Evolutionary conservation across 2,888 invertebrate species (phyloP).

Genomic region (Craniophora ligustri): DNA sequence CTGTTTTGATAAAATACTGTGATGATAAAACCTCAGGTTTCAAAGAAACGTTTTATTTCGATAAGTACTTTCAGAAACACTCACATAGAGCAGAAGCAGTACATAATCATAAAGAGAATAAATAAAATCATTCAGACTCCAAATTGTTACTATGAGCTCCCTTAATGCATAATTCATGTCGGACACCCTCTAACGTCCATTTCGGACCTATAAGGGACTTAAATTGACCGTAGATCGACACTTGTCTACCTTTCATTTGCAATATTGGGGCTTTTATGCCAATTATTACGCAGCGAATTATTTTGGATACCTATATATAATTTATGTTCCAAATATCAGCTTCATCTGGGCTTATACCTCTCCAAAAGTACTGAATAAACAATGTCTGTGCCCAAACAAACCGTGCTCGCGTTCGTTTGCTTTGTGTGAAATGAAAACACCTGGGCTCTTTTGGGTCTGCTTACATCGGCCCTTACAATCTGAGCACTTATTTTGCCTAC

Average conservation of each 20-base stretch:
- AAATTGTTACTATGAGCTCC: constrained; percentile 64
- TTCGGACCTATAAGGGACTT: constrained; percentile 70
- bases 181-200: constrained; percentile 66
- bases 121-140: constrained; percentile 57
- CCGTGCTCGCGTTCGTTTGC: constrained; percentile 63
- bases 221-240: constrained; percentile 79
- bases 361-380: constrained; percentile 64
- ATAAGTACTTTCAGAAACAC: constrained; percentile 6
- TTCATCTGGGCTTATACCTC: constrained; percentile 55
- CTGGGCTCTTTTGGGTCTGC: constrained; percentile 57
- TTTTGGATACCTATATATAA: constrained; percentile 22
- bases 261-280: constrained; percentile 68
- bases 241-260: constrained; percentile 67
- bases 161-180: constrained; percentile 84
- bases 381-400: constrained; percentile 69
- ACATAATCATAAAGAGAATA: constrained; percentile 45
- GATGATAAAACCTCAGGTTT: no score
- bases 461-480: constrained; percentile 53
- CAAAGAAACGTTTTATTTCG: not conserved
- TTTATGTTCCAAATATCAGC: constrained; percentile 42
- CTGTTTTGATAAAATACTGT: no score
- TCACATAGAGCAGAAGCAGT: constrained; percentile 16
- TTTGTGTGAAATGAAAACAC: constrained; percentile 69
- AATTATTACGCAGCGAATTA: constrained; percentile 58
- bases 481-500: constrained; percentile 36